These are phyloP conservation scores for Parazoanthus darwini DNA, from an alignment of 92 coral and sea anemone species.

Conservation along the genomic window DNA sequence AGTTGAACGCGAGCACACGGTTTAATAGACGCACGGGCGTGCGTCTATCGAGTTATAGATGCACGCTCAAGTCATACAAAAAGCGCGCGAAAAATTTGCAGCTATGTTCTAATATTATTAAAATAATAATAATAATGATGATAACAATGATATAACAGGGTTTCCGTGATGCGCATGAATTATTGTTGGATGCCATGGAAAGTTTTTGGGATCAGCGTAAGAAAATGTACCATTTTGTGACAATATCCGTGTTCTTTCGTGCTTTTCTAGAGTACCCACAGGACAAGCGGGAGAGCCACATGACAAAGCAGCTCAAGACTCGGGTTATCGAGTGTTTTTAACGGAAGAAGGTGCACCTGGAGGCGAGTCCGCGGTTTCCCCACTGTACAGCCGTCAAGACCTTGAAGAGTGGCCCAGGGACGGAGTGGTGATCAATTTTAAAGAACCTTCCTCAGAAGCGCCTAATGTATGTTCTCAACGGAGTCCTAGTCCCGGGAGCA, in stretches of 20 bases:
- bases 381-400: conserved; percentile 44
- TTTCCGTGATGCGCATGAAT: neutral
- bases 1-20: no score
- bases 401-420: conserved; percentile 54
- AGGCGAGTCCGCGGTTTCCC: conserved; percentile 44
- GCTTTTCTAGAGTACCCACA: conserved; percentile 23
- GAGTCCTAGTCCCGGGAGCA: conserved; percentile 82
- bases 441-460: conserved; percentile 42
- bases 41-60: no score
- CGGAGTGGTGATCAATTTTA: conserved; percentile 56
- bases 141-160: neutral
- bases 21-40: no score
- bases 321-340: conserved; percentile 68
- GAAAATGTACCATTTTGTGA: neutral
- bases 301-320: conserved; percentile 14
- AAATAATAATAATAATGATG: no score
- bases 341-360: conserved; percentile 60
- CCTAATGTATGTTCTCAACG: conserved; percentile 46
- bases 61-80: no score
- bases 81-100: no score
- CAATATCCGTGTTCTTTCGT: neutral
- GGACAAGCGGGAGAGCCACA: conserved; percentile 2
- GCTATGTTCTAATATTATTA: no score
- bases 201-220: neutral
- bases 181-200: neutral